Evolutionary conservation across 1,140 invertebrate genomes (phyloP), one percentile per base, ranked within the genome.

Genomic region (Trialeurodes vaporariorum): DNA sequence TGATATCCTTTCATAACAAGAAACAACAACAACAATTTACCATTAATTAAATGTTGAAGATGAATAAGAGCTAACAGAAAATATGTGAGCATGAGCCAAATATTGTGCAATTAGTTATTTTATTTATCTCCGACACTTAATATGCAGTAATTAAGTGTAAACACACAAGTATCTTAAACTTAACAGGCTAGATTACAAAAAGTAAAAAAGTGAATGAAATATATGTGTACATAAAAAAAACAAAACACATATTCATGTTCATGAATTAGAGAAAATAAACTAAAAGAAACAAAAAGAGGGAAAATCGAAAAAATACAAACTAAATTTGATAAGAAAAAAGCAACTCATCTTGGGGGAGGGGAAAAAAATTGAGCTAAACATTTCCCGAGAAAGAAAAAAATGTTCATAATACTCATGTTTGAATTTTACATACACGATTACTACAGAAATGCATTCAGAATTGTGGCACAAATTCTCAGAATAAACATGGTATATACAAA

Each of bases 271-370:
- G n/a, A 49, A 49, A 49, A 49, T 49, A 49, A 49, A 49, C 17
- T 17, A 49, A 17, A 49, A 49, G 34, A 49, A 49, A n/a, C n/a
- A n/a, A 5, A 49, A 49, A 49, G 34, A 17, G 34, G 17, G 5
- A 49, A 49, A 49, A 49, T 49, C 17, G 34, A 49, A n/a, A n/a
- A n/a, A 49, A 49, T 49, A 49, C 34, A 49, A n/a, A 49, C 34
- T 49, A 49, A 49, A 49, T 49, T 49, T 49, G 34, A 49, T 49
- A 49, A 49, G 34, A 49, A 49, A n/a, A n/a, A 49, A 49, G 34
- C 17, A 49, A 49, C 34, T 49, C n/a, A 49, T 49, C 34, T 49
- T 49, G 17, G 5, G 17, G 17, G 17, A 49, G 5, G 17, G 17
- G 17, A 49, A 9, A 17, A 49, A 49, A 49, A 9, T 49, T 49